Conservation (phyloP, 2,797 vertebrate species). For the Melanotaenia boesemani region DNA sequence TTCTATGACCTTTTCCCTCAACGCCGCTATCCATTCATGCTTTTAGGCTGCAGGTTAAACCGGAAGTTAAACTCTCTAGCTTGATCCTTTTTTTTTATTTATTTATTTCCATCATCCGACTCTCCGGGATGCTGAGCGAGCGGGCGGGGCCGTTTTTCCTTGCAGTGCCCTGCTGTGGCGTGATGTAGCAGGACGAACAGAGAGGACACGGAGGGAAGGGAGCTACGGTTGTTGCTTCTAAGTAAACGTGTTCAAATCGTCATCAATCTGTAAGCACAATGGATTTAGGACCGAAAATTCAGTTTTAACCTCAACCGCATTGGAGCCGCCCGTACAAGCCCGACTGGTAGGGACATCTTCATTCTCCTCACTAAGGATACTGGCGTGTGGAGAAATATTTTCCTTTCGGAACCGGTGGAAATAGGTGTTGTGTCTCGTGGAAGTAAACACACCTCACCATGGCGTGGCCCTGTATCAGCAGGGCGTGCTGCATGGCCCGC, state of each 20-base stretch:
- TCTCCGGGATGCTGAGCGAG: conserved; percentile 76
- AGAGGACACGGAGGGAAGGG: conserved; percentile 28
- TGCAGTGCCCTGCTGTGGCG: conserved; percentile 61
- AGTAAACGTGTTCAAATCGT: not conserved
- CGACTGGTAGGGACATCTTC: conserved; percentile 71
- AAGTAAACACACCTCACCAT: conserved; percentile 74
- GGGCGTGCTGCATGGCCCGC: conserved; percentile 97
- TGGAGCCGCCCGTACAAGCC: conserved; percentile 16
- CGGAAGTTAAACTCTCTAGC: conserved; percentile 44
- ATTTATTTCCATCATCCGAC: conserved; percentile 5
- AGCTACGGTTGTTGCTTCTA: not conserved
- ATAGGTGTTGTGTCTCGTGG: conserved; percentile 19
- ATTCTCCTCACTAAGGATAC: conserved; percentile 21
- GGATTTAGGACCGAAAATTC: conserved; percentile 40
- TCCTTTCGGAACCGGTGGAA: not conserved
- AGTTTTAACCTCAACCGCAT: conserved; percentile 33
- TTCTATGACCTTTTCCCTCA: fast-evolving
- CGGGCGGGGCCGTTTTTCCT: conserved; percentile 79
- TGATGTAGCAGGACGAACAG: conserved; percentile 63
- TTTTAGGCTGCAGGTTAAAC: not conserved
- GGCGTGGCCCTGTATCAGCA: conserved; percentile 98
- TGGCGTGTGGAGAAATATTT: conserved; percentile 14
- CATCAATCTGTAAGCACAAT: conserved; percentile 19
- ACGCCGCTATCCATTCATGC: fast-evolving
- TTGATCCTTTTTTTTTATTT: conserved; percentile 47